phyloP scores from a whole-genome alignment of 2,888 invertebrate genomes.

The Napeogenes inachia region DNA sequence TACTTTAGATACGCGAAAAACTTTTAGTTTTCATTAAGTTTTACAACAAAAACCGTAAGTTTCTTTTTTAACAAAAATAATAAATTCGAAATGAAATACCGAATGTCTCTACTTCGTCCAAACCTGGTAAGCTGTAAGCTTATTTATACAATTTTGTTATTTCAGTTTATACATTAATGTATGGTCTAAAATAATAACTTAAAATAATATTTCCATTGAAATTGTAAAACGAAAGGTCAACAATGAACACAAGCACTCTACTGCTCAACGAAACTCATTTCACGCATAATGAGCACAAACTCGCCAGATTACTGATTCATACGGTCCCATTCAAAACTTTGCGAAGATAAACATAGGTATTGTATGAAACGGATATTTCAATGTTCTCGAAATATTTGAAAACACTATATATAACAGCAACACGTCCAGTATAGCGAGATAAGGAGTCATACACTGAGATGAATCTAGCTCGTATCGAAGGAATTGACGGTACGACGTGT shows the following conservation, averaged over 20 bases:
- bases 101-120: no score
- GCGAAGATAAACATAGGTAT: conserved; percentile 11
- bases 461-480: no score
- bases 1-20: conserved; percentile 12
- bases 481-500: no score
- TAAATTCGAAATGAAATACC: background rate
- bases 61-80: conserved; percentile 8
- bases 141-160: no score
- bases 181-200: background rate
- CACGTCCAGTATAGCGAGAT: background rate
- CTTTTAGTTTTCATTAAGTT: conserved; percentile 17
- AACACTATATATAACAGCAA: background rate
- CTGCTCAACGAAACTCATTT: conserved; percentile 22
- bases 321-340: conserved; percentile 14
- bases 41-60: conserved; percentile 15
- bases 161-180: no score
- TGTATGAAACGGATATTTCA: conserved; percentile 10
- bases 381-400: conserved; percentile 8
- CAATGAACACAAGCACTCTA: conserved; percentile 12
- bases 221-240: conserved; percentile 9
- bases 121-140: no score
- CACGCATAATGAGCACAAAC: conserved; percentile 18
- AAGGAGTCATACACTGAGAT: no score
- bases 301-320: conserved; percentile 14
- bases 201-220: background rate